phyloP scores from a whole-genome alignment of 1,140 invertebrate species.

The Drosophila lowei region DNA sequence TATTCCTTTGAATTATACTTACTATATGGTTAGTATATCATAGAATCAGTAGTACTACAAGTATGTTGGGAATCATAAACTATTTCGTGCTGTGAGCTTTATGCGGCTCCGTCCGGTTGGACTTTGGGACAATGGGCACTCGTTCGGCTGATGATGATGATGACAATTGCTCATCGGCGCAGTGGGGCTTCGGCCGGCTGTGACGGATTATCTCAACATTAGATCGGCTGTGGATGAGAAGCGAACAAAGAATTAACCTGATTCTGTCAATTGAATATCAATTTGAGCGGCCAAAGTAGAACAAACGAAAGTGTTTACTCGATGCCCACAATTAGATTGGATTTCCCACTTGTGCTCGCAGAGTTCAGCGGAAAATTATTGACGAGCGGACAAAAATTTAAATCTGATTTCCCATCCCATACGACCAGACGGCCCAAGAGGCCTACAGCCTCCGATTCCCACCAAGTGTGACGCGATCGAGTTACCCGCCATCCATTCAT shows the following conservation, averaged over 20 bases:
- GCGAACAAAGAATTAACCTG: conserved; percentile 71
- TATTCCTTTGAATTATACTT: too few species aligned
- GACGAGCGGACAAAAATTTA: conserved; percentile 9
- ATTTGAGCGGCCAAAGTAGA: conserved; percentile 49
- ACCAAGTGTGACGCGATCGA: neutral
- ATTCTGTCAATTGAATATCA: conserved; percentile 61
- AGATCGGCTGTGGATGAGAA: conserved; percentile 45
- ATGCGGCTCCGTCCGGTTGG: too few species aligned
- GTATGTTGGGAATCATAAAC: too few species aligned
- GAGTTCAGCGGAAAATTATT: conserved; percentile 43
- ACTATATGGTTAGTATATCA: too few species aligned
- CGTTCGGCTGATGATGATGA: conserved; percentile 4
- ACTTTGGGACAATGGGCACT: neutral
- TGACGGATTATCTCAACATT: conserved; percentile 55
- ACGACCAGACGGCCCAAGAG: too few species aligned
- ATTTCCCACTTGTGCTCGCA: neutral
- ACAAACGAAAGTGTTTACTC: conserved; percentile 55
- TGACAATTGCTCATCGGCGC: conserved; percentile 39
- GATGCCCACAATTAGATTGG: conserved; percentile 8
- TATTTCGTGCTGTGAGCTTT: too few species aligned
- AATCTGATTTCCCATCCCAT: neutral
- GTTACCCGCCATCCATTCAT: conserved; percentile 22
- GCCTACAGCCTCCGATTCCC: neutral
- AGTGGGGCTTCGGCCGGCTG: conserved; percentile 27
- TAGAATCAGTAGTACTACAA: too few species aligned